phyloP scores from a whole-genome alignment of 35 echinoderm and acorn worm genomes.

The Hemicentrotus pulcherrimus region DNA sequence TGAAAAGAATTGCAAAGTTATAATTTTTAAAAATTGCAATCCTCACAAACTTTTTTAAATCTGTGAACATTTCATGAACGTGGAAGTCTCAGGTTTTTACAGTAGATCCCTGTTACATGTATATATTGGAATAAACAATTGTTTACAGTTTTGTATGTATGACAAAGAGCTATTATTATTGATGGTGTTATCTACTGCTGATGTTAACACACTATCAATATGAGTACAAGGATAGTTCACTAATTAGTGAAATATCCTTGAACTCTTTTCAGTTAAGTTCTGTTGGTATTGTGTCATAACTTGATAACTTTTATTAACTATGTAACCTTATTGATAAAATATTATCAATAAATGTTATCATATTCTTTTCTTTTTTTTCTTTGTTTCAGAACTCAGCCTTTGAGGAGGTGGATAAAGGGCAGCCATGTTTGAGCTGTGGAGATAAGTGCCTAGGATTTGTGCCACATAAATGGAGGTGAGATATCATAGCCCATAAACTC shows the following conservation, averaged over 20 bases:
- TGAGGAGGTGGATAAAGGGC: conserved; percentile 94
- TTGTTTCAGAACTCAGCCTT: conserved; percentile 69
- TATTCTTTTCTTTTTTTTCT: conserved; percentile 42
- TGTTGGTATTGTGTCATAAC: background rate
- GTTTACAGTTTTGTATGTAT: too few species aligned
- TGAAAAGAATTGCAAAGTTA: too few species aligned
- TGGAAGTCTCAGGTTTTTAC: too few species aligned
- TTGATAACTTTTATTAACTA: too few species aligned
- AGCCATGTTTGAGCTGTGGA: conserved; percentile 88
- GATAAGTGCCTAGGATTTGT: conserved; percentile 92
- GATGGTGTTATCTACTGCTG: background rate
- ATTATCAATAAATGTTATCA: background rate
- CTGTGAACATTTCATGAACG: too few species aligned
- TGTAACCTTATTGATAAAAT: too few species aligned
- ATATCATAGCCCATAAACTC: background rate
- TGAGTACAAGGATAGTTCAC: too few species aligned
- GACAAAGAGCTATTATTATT: background rate
- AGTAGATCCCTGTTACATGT: too few species aligned
- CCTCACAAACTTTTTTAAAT: too few species aligned
- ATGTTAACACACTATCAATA: background rate
- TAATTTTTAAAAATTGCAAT: too few species aligned
- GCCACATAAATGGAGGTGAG: conserved; percentile 99
- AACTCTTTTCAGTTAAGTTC: background rate
- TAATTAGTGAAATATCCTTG: too few species aligned
- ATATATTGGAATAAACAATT: too few species aligned